A percentile compares a stretch with the other conserved stretches of the same genome.
Conservation (phyloP, 2,113 vertebrate genomes). For the Emydocephalus ijimae region DNA sequence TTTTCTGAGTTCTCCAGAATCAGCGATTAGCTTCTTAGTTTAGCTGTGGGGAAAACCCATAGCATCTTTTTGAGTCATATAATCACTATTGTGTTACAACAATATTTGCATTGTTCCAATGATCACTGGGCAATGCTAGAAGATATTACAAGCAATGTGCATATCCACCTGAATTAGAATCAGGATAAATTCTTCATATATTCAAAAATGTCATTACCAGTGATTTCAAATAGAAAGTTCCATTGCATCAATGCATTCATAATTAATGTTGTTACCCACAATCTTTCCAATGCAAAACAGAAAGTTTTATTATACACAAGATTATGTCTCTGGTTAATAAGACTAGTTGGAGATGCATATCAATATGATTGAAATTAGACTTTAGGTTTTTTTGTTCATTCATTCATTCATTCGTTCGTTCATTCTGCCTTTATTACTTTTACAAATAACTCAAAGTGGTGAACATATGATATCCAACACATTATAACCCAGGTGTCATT, state of each 20-base stretch:
- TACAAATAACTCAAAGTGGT: not conserved
- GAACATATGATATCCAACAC: not conserved
- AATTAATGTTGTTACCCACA: not conserved
- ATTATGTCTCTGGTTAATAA: not conserved
- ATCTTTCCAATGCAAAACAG: not conserved
- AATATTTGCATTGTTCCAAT: not conserved
- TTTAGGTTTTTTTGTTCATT: no score
- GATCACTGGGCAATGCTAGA: not conserved
- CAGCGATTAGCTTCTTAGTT: not conserved
- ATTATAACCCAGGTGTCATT: not conserved
- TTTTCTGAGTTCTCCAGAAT: not conserved
- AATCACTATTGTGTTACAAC: not conserved
- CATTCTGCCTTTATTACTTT: not conserved
- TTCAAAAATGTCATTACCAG: not conserved
- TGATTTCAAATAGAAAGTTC: not conserved
- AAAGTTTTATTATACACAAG: not conserved
- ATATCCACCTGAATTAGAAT: not conserved
- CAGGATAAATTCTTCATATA: not conserved
- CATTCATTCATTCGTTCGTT: no score
- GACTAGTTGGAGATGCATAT: not conserved
- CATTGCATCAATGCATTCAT: not conserved
- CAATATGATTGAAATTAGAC: not conserved
- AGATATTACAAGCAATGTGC: not conserved
- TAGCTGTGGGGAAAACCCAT: not conserved
- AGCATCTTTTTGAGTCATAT: not conserved